phyloP scores from a whole-genome alignment of 2,888 invertebrate genomes.

The Tenthredo amoena region DNA sequence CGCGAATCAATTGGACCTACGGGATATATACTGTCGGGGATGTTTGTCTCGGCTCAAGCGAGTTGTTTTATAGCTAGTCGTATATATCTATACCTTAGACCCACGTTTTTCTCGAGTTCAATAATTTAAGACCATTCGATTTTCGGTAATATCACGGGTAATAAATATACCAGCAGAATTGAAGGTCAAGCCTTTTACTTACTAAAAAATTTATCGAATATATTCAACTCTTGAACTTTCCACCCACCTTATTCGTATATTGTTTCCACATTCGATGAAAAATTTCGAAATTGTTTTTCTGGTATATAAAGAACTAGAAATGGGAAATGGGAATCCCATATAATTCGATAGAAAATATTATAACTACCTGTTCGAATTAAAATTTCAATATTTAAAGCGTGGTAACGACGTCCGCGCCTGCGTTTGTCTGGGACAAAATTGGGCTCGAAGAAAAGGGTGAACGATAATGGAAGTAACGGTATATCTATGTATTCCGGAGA shows the following conservation, averaged over 20 bases:
- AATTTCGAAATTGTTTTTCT: background rate
- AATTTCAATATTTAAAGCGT: background rate
- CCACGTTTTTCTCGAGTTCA: background rate
- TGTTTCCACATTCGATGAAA: background rate
- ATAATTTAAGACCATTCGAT: background rate
- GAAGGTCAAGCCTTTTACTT: background rate
- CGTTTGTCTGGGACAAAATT: background rate
- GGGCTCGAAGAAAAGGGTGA: background rate
- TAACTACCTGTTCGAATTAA: background rate
- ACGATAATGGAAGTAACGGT: slow-evolving; percentile 19
- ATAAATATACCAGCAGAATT: background rate
- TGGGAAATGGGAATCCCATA: background rate
- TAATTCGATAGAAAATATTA: background rate
- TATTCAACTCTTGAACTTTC: background rate
- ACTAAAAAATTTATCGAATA: background rate
- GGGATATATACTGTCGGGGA: background rate
- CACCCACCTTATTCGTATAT: background rate
- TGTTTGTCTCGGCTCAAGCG: background rate
- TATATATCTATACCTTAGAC: background rate
- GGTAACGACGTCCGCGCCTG: background rate
- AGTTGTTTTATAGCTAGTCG: background rate
- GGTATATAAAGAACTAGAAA: background rate
- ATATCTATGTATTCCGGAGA: background rate
- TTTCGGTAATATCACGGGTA: background rate
- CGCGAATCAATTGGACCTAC: background rate